These are phyloP conservation scores for Boleophthalmus pectinirostris DNA, from an alignment of 2,113 vertebrate species.

Conservation along the genomic window DNA sequence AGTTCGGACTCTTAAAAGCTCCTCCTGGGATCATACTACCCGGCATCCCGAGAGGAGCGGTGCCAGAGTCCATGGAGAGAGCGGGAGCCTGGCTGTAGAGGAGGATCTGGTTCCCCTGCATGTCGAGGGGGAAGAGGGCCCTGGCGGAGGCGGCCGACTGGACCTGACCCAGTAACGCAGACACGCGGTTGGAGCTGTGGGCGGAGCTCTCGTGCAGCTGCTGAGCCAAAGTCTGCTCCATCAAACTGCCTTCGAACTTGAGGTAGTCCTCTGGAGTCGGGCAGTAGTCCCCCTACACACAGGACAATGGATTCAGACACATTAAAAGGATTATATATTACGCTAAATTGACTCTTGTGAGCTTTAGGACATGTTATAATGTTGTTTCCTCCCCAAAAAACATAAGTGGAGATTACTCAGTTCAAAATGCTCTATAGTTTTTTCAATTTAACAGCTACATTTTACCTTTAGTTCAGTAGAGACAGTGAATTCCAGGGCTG, in stretches of 20 bases:
- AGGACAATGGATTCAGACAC: background rate
- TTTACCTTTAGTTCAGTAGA: too few species aligned
- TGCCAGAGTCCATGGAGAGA: conserved; percentile 52
- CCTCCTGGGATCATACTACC: conserved; percentile 60
- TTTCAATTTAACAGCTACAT: too few species aligned
- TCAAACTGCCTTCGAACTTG: conserved; percentile 78
- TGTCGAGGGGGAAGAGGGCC: conserved; percentile 84
- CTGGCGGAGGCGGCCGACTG: conserved; percentile 71
- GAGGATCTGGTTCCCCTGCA: conserved; percentile 86
- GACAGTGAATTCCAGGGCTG: too few species aligned
- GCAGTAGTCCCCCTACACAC: conserved; percentile 79
- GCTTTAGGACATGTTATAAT: too few species aligned
- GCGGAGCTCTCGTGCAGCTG: conserved; percentile 63
- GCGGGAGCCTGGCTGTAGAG: conserved; percentile 75
- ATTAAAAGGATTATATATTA: too few species aligned
- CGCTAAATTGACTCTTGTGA: too few species aligned
- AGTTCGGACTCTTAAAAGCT: conserved; percentile 58
- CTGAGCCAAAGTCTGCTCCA: conserved; percentile 75
- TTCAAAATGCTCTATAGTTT: too few species aligned
- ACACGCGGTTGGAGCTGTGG: conserved; percentile 55
- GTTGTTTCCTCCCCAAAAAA: too few species aligned
- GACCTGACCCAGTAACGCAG: conserved; percentile 70
- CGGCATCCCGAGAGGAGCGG: conserved; percentile 53
- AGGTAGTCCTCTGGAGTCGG: conserved; percentile 84
- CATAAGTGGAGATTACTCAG: too few species aligned